Evolutionary conservation across 2,797 vertebrate species (phyloP).

Genomic region (Gobionotothen gibberifrons): DNA sequence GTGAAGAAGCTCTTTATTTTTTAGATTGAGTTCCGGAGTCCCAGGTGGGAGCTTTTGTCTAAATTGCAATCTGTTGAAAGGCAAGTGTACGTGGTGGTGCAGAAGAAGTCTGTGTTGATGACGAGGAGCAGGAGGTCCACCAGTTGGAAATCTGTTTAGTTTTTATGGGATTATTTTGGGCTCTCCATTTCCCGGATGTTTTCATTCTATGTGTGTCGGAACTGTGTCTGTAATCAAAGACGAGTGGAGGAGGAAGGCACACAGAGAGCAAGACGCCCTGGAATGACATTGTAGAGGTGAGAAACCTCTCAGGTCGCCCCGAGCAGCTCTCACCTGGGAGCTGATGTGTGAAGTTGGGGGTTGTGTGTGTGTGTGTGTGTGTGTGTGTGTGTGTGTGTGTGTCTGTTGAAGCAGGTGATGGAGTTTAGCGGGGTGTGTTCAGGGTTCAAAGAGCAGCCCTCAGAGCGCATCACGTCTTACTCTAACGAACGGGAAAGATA

Average conservation of each 20-base stretch:
- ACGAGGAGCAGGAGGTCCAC: slow-evolving; percentile 17
- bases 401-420: slow-evolving; percentile 78
- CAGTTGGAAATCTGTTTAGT: slow-evolving; percentile 16
- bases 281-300: slow-evolving; percentile 78
- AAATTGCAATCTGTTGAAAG: slow-evolving; percentile 34
- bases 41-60: slow-evolving; percentile 31
- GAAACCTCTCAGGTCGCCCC: slow-evolving; percentile 74
- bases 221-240: slow-evolving; percentile 61
- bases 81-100: slow-evolving; percentile 7
- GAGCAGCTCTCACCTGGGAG: slow-evolving; percentile 75
- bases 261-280: slow-evolving; percentile 47
- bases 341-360: slow-evolving; percentile 66
- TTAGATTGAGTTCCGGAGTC: slow-evolving; percentile 15
- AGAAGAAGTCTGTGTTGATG: neutral
- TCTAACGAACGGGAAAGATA: slow-evolving; percentile 64
- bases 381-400: slow-evolving; percentile 34
- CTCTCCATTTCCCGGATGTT: slow-evolving; percentile 29
- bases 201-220: slow-evolving; percentile 33
- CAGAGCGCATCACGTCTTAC: slow-evolving; percentile 70
- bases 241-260: slow-evolving; percentile 36
- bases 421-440: slow-evolving; percentile 78
- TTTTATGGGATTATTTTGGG: slow-evolving; percentile 18
- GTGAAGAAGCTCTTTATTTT: slow-evolving; percentile 15
- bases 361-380: slow-evolving; percentile 1
- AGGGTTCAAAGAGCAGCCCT: slow-evolving; percentile 82